A percentile compares a stretch with the other conserved stretches of the same genome.
Conservation (phyloP, 2,113 vertebrate genomes). For the Callipepla californica region DNA sequence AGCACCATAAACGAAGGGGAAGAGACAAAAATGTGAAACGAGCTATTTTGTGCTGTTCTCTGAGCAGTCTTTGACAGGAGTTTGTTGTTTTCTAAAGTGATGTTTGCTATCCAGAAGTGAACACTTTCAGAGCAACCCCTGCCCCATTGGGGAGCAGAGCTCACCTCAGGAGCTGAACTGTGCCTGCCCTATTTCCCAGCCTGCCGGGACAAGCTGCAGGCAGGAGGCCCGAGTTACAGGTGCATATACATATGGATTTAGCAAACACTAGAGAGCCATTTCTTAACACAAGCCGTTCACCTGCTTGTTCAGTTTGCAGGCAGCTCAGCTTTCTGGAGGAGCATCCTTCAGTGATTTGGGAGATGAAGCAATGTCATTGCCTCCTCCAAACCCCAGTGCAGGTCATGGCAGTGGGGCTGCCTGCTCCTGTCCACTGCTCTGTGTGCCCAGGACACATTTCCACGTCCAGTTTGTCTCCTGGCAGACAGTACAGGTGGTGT, state of each 20-base stretch:
- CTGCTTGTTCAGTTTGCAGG: not conserved
- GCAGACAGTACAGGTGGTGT: not conserved
- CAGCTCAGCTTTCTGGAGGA: not conserved
- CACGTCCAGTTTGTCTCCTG: not conserved
- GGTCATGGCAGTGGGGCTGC: fast-evolving
- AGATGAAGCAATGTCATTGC: not conserved
- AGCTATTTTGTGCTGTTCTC: not conserved
- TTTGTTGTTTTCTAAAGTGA: not conserved
- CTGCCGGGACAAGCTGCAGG: not conserved
- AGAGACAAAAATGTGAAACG: not conserved
- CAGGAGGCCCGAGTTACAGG: not conserved
- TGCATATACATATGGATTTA: not conserved
- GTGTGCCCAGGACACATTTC: fast-evolving
- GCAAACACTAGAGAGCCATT: not conserved
- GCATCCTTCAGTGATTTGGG: not conserved
- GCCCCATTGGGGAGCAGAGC: not conserved
- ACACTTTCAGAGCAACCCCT: not conserved
- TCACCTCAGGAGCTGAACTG: not conserved
- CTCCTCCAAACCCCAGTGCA: not conserved
- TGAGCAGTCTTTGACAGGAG: not conserved
- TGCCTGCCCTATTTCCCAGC: not conserved
- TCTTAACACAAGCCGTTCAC: not conserved
- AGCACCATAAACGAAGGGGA: fast-evolving
- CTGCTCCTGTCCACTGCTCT: fast-evolving
- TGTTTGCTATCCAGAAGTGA: not conserved